Percentiles rank a stretch among this genome's conserved stretches.
phyloP scores from a whole-genome alignment of 2,888 invertebrate species.

The Hyposoter dolosus region DNA sequence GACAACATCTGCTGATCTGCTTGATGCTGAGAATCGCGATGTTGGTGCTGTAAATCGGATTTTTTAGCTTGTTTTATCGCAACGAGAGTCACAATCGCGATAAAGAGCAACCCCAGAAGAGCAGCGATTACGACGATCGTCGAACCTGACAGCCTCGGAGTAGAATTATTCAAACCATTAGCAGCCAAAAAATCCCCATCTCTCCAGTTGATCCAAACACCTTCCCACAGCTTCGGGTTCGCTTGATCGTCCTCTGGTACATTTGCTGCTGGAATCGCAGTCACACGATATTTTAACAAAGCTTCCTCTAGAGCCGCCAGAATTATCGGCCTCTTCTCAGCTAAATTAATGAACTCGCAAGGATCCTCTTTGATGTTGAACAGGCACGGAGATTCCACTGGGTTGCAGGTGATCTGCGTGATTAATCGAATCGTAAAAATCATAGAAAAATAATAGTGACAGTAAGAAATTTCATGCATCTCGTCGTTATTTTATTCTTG shows the following conservation, averaged over 20 bases:
- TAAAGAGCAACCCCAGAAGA: slow-evolving; percentile 68
- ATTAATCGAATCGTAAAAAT: neutral
- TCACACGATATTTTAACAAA: slow-evolving; percentile 83
- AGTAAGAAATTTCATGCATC: too few species aligned
- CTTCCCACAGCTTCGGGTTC: slow-evolving; percentile 86
- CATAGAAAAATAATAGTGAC: too few species aligned
- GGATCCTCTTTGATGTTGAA: slow-evolving; percentile 84
- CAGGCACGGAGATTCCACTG: slow-evolving; percentile 81
- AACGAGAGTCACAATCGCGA: slow-evolving; percentile 68
- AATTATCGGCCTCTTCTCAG: slow-evolving; percentile 82
- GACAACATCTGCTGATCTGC: slow-evolving; percentile 36
- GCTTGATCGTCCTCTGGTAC: slow-evolving; percentile 84
- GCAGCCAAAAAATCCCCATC: slow-evolving; percentile 77
- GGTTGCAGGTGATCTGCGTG: slow-evolving; percentile 78
- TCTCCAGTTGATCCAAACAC: slow-evolving; percentile 87
- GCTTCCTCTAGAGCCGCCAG: slow-evolving; percentile 84
- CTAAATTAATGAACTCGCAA: slow-evolving; percentile 85
- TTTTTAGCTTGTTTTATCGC: slow-evolving; percentile 68
- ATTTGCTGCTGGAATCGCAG: slow-evolving; percentile 85
- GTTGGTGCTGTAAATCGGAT: slow-evolving; percentile 63
- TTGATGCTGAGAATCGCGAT: slow-evolving; percentile 5
- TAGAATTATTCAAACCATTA: neutral
- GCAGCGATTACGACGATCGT: slow-evolving; percentile 71
- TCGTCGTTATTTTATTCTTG: too few species aligned
- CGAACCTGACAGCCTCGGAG: slow-evolving; percentile 68